Conservation (phyloP, 2,888 invertebrate species). For the Eristalis intricaria region DNA sequence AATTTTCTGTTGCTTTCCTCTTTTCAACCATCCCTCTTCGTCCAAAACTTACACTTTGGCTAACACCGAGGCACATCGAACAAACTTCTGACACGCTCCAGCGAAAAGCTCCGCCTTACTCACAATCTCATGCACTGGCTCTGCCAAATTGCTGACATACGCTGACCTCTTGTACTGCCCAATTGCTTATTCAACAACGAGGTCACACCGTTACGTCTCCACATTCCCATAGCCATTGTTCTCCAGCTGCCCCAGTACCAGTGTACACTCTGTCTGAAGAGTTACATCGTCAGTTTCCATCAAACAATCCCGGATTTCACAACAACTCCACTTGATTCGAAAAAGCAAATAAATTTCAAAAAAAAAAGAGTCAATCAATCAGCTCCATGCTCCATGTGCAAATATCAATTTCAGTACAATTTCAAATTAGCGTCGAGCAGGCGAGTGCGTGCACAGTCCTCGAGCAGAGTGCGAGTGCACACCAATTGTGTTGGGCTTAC, state of each 20-base stretch:
- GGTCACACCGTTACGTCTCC: not conserved
- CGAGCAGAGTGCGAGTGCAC: not conserved
- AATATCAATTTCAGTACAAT: not conserved
- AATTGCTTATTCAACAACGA: not conserved
- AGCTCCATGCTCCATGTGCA: not conserved
- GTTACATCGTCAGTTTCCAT: not conserved
- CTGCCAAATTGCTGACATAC: not conserved
- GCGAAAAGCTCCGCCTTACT: not conserved
- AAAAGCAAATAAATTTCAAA: not conserved
- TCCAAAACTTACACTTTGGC: too few species aligned
- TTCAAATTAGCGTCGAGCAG: not conserved
- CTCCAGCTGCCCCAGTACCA: not conserved
- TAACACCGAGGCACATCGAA: not conserved
- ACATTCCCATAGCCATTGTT: not conserved
- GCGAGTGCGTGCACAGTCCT: not conserved
- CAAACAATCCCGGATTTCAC: slow-evolving; percentile 13
- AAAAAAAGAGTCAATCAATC: not conserved
- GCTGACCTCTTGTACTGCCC: not conserved
- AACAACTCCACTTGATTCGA: not conserved
- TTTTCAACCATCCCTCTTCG: too few species aligned
- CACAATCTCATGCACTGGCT: not conserved
- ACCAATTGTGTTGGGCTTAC: not conserved
- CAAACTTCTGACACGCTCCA: not conserved
- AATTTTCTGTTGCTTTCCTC: too few species aligned
- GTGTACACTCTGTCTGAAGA: not conserved